Percentiles rank a stretch among this genome's conserved stretches.
phyloP scores from a whole-genome alignment of 2,797 vertebrate genomes.

The Prionace glauca region DNA sequence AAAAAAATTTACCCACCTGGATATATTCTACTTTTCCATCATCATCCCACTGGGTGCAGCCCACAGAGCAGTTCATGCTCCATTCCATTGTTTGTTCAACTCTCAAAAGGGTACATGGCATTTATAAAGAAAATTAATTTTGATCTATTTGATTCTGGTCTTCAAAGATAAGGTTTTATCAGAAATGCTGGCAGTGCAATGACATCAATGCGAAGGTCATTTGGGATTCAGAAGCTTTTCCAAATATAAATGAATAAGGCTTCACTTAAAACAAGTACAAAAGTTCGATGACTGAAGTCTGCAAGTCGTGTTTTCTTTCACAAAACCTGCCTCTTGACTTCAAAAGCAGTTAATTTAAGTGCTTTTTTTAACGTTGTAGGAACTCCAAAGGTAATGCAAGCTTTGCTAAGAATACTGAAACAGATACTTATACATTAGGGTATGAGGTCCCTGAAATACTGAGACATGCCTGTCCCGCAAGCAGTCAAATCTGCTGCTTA shows the following conservation, averaged over 20 bases:
- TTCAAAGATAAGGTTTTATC: background rate
- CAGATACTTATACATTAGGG: background rate
- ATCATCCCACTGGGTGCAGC: too few relatives aligned
- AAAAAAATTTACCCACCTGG: background rate
- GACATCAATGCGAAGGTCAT: background rate
- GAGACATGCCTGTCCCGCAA: background rate
- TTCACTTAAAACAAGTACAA: background rate
- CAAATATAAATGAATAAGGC: too few relatives aligned
- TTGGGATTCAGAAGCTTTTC: background rate
- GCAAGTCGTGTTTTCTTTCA: background rate
- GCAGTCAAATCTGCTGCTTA: background rate
- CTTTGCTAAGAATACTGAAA: background rate
- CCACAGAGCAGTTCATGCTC: background rate
- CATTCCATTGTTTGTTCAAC: background rate
- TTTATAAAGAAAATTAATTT: background rate
- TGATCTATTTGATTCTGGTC: background rate
- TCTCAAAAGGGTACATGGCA: background rate
- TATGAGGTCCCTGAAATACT: background rate
- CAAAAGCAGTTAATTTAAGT: background rate
- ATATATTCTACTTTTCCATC: background rate
- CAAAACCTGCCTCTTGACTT: background rate
- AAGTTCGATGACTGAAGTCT: background rate
- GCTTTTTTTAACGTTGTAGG: background rate
- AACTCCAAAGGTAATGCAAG: background rate
- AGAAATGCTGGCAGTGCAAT: background rate